Evolutionary conservation across 1,140 invertebrate genomes (phyloP), one percentile per base, ranked within the genome.

Genomic region (Cylas formicarius): DNA sequence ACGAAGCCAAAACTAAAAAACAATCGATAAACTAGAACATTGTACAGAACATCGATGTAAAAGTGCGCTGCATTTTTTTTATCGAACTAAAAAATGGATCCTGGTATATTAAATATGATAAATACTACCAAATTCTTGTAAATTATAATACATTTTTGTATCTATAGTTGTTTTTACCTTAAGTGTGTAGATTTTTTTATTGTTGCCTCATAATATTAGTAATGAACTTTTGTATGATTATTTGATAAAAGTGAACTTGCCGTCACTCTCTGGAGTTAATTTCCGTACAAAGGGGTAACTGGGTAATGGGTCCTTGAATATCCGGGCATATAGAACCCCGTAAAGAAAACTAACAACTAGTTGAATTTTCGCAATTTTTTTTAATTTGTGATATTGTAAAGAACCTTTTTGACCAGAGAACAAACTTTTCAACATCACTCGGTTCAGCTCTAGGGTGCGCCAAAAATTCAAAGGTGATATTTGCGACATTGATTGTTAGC

Each of bases 1-100:
- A 48, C 46, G 39, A 48, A 48, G 13, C 29, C 11, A 11, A 31
- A 31, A 31, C 11, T 11, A n/a, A n/a, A n/a, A n/a, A n/a, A n/a
- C n/a, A 31, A 31, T 31, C n/a, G n/a, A n/a, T n/a, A n/a, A n/a
- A n/a, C n/a, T 31, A 31, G 6, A 23, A 48, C 28, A 35, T 28
- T 48, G 46, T 48, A 48, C 46, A 48, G 39, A 48, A 48, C 46
- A 48, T 48, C 46, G 46, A 48, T 48, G 46, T 48, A 42, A 48
- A 48, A 20, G 38, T 34, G 46, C 42, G 43, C 24, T n/a, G n/a
- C n/a, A n/a, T n/a, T n/a, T 48, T 48, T 48, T 48, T 48, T 48
- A 48, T 48, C 24, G 38, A 28, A 28, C 27, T 29, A 48, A 27
- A 48, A 31, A 18, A 37, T 31, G 28, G 20, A 48, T 40, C 39